Evolutionary conservation across 2,888 invertebrate genomes (phyloP).

Genomic region (Alloscopus bannaensis): DNA sequence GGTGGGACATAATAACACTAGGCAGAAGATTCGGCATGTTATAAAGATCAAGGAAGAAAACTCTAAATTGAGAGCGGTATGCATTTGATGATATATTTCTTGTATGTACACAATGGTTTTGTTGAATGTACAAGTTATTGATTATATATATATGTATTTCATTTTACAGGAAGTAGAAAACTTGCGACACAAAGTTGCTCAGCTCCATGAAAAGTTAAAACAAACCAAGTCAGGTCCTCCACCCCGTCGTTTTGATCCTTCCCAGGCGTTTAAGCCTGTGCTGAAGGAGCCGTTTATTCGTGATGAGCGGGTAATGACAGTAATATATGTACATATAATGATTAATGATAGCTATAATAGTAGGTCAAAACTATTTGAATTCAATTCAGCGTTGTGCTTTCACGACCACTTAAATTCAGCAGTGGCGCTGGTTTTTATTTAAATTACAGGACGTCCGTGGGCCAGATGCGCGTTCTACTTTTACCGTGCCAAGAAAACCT

Average conservation of each 20-base stretch:
- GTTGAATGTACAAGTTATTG: neutral
- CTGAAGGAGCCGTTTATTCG: conserved; percentile 31
- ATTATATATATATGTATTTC: neutral
- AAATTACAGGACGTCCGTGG: conserved; percentile 26
- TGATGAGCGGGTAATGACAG: neutral
- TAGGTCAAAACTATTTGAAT: neutral
- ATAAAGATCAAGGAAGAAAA: conserved; percentile 64
- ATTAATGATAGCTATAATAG: neutral
- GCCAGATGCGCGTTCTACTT: conserved; percentile 32
- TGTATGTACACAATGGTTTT: neutral
- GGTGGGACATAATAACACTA: conserved; percentile 62
- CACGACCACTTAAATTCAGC: no score
- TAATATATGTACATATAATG: neutral
- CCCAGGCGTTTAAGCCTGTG: conserved; percentile 51
- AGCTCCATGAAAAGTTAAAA: conserved; percentile 31
- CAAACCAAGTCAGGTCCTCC: conserved; percentile 8
- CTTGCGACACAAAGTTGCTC: conserved; percentile 13
- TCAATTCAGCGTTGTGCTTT: neutral
- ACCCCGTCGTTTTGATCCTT: conserved; percentile 45
- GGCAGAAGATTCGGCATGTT: conserved; percentile 64
- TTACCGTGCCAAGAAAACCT: conserved; percentile 13
- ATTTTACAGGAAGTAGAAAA: conserved; percentile 17
- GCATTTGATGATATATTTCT: neutral
- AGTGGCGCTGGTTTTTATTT: no score
- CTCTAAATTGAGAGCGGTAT: conserved; percentile 53